phyloP scores from a whole-genome alignment of 2,113 vertebrate species.

The Sylvietta virens region DNA sequence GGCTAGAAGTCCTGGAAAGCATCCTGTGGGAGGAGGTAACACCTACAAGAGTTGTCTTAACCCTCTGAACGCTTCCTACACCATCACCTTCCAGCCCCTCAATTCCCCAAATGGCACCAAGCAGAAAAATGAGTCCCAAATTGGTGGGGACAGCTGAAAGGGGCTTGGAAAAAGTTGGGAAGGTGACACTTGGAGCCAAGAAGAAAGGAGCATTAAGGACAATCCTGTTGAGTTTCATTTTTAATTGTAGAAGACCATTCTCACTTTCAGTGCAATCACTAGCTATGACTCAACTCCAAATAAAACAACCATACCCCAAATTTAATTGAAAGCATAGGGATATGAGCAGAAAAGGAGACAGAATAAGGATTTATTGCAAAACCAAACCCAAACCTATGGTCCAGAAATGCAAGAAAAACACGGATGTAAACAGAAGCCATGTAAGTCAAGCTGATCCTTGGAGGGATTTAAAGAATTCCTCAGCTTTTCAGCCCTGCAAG shows the following conservation, averaged over 20 bases:
- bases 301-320: neutral
- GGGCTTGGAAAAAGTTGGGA: neutral
- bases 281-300: neutral
- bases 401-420: neutral
- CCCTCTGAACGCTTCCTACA: neutral
- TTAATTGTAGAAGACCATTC: neutral
- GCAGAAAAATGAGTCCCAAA: neutral
- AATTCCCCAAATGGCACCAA: neutral
- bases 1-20: neutral
- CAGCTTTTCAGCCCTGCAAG: neutral
- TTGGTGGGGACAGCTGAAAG: neutral
- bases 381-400: neutral
- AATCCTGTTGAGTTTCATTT: neutral
- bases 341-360: neutral
- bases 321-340: neutral
- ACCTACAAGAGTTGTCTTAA: neutral
- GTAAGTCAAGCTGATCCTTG: neutral
- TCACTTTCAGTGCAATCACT: neutral
- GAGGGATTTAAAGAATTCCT: neutral
- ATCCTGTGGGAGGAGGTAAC: neutral
- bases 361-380: neutral
- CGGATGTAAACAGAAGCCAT: neutral
- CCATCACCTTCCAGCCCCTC: neutral
- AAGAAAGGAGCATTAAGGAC: neutral
- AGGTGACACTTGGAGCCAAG: neutral